Percentiles rank a stretch among this genome's conserved stretches.
These are phyloP conservation scores for Mactra quadrangularis DNA, from an alignment of 1,140 invertebrate genomes.

Conservation along the genomic window DNA sequence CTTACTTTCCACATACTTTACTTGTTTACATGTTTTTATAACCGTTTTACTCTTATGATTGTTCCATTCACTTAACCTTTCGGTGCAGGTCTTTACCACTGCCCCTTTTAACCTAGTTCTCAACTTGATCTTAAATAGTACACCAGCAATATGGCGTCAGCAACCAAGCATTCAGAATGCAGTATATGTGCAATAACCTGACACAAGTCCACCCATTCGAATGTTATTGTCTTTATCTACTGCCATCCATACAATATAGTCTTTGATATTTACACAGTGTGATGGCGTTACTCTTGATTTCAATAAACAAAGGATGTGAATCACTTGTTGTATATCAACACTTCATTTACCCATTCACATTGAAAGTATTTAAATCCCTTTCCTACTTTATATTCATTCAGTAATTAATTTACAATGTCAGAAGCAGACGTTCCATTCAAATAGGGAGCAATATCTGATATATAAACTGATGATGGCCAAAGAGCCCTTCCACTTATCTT, in stretches of 20 bases:
- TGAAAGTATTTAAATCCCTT: constrained; percentile 58
- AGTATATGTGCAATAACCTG: constrained; percentile 42
- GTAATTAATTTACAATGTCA: no score
- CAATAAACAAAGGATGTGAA: constrained; percentile 33
- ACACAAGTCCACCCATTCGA: constrained; percentile 29
- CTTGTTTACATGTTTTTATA: constrained; percentile 12
- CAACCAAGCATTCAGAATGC: constrained; percentile 37
- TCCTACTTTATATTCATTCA: constrained; percentile 60
- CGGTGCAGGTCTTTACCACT: background rate
- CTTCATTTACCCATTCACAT: constrained; percentile 44
- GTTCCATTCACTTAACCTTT: constrained; percentile 35
- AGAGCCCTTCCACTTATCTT: constrained; percentile 11
- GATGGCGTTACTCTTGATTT: constrained; percentile 51
- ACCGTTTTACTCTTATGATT: background rate
- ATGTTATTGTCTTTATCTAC: constrained; percentile 1
- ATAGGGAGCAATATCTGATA: constrained; percentile 29
- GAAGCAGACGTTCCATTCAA: background rate
- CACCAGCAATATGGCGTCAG: constrained; percentile 51
- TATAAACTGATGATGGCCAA: constrained; percentile 39
- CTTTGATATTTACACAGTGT: constrained; percentile 27
- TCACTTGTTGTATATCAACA: constrained; percentile 33
- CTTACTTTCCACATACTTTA: background rate
- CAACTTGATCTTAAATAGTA: constrained; percentile 48
- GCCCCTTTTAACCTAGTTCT: constrained; percentile 36
- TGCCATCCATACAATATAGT: constrained; percentile 50